Conservation (phyloP, 2,113 vertebrate species). For the Pterocles burchelli region DNA sequence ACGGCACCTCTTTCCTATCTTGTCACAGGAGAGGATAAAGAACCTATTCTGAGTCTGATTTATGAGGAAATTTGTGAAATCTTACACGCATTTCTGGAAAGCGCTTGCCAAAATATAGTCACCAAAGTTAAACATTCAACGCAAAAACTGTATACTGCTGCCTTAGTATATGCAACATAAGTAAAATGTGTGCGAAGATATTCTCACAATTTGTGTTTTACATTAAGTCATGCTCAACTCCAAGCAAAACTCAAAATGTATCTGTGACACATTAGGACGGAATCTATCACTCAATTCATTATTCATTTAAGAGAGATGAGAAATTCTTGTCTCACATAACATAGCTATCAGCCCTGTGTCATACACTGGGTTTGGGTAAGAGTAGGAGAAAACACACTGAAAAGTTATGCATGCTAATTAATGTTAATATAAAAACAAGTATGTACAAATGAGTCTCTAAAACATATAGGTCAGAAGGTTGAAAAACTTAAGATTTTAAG, state of each 20-base stretch:
- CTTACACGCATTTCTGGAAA: neutral
- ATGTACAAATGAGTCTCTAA: neutral
- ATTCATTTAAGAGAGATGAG: neutral
- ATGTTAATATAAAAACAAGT: neutral
- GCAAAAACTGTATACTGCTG: rapidly evolving
- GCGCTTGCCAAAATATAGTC: neutral
- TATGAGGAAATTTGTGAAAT: neutral
- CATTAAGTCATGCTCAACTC: neutral
- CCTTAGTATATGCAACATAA: neutral
- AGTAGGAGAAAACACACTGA: neutral
- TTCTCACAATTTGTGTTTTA: neutral
- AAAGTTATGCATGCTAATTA: neutral
- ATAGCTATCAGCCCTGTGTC: neutral
- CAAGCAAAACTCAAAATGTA: neutral
- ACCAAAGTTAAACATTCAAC: neutral
- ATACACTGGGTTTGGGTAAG: neutral
- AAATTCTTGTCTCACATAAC: neutral
- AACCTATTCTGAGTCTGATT: neutral
- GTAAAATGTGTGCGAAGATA: neutral
- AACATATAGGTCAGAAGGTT: neutral
- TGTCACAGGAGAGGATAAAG: neutral
- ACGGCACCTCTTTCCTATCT: neutral
- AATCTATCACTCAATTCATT: neutral
- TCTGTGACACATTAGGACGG: neutral
- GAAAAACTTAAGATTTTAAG: neutral